Evolutionary conservation across 2,888 invertebrate genomes (phyloP).

Genomic region (Leistus spinibarbis): DNA sequence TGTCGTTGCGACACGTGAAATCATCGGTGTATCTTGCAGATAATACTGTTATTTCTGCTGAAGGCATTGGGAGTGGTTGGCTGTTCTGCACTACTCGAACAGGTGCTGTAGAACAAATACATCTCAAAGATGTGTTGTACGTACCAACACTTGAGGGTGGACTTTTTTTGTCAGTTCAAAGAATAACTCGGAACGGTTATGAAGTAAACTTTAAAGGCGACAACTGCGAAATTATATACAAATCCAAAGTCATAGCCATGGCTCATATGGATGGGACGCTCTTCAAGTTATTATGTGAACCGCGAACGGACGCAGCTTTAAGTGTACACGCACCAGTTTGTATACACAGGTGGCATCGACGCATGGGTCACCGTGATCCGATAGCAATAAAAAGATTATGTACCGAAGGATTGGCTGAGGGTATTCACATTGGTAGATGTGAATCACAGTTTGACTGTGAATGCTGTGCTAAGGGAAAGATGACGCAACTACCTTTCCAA

Average conservation of each 20-base stretch:
- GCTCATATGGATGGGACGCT: too few relatives aligned
- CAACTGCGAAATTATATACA: too few relatives aligned
- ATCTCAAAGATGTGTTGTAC: not conserved
- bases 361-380: slow-evolving; percentile 6
- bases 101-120: too few relatives aligned
- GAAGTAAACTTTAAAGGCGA: too few relatives aligned
- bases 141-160: not conserved
- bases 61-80: too few relatives aligned
- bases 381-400: too few relatives aligned
- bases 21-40: not conserved
- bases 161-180: not conserved
- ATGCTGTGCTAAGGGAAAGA: slow-evolving; percentile 45
- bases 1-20: not conserved
- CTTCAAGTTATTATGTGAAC: not conserved
- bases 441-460: slow-evolving; percentile 41
- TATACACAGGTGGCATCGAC: slow-evolving; percentile 8
- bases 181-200: too few relatives aligned
- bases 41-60: too few relatives aligned
- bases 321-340: not conserved
- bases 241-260: too few relatives aligned
- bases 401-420: slow-evolving; percentile 1
- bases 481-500: too few relatives aligned
- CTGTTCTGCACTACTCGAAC: too few relatives aligned
- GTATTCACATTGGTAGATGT: too few relatives aligned
- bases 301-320: not conserved